Evolutionary conservation across 2,888 invertebrate species (phyloP), one percentile per base, ranked within the genome.

Genomic region (Elgonia sp.): DNA sequence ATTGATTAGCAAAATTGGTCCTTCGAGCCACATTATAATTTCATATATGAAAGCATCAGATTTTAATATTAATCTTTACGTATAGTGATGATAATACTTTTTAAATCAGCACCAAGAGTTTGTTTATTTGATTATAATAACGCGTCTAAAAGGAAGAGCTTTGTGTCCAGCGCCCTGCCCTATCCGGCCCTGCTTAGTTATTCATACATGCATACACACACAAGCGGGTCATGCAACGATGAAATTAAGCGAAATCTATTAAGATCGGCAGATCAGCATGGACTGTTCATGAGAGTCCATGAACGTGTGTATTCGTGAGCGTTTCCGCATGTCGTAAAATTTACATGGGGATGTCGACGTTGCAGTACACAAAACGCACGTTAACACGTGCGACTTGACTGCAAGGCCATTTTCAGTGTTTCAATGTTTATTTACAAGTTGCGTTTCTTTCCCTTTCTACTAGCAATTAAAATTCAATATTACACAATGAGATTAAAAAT

Each of bases 241-340:
- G 92, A 91, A 92, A 93, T 93, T 92, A 92, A 92, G 91, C 90
- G 91, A 93, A 92, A 93, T 91, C 92, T 92, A 93, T 93, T 92
- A 91, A 90, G 91, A 92, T 92, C 92, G 88, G 91, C 84, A 90
- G 90, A 91, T 92, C 91, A 85, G 87, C 89, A 86, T 88, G 80
- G 37, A 55, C 42, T 75, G 85, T 86, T 57, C 72, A 39, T 76
- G 86, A 67, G 73, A 39, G 67, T 75, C 63, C 62, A 63, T 62
- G 73, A 70, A 42, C 50, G 39, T 83, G 89, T 89, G 84, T 29
- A 29, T 88, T 86, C 29, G 87, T 84, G 84, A 60, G 65, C 72
- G 79, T 89, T 87, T 86, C 84, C 84, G 77, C 81, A 80, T 88
- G 86, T 79, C 86, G 77, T 87, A 84, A 87, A 84, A 84, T 86